These are phyloP conservation scores for Eulimnadia texana DNA, from an alignment of 1,140 invertebrate species.

Conservation along the genomic window DNA sequence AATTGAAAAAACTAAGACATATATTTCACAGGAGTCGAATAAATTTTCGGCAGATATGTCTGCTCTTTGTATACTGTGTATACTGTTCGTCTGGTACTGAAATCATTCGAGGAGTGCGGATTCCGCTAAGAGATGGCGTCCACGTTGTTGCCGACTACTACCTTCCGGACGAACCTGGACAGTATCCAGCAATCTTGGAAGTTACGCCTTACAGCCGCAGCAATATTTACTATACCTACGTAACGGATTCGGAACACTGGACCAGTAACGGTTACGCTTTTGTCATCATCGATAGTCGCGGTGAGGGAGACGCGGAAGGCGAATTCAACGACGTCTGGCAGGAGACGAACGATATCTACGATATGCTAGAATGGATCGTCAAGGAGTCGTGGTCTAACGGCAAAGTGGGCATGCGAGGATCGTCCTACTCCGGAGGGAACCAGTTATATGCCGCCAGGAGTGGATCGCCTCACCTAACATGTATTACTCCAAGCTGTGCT, in stretches of 20 bases:
- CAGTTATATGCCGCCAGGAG: neutral
- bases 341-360: neutral
- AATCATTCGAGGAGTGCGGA: no score
- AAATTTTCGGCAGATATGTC: no score
- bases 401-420: neutral
- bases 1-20: no score
- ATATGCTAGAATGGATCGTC: neutral
- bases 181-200: neutral
- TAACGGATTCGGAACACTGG: neutral
- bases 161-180: neutral
- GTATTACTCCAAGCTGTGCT: neutral
- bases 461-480: neutral
- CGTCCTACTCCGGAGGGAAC: neutral
- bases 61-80: no score
- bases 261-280: neutral
- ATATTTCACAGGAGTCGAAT: no score
- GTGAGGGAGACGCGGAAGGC: neutral
- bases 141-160: neutral
- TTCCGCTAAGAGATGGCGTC: neutral
- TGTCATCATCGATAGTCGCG: neutral
- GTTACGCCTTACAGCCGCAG: neutral
- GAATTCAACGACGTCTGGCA: neutral
- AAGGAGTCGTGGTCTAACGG: neutral
- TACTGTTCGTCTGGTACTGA: no score
- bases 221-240: neutral